A percentile compares a stretch with the other conserved stretches of the same genome.
Evolutionary conservation across 2,113 vertebrate genomes (phyloP).

Genomic region (Elephantulus edwardii): DNA sequence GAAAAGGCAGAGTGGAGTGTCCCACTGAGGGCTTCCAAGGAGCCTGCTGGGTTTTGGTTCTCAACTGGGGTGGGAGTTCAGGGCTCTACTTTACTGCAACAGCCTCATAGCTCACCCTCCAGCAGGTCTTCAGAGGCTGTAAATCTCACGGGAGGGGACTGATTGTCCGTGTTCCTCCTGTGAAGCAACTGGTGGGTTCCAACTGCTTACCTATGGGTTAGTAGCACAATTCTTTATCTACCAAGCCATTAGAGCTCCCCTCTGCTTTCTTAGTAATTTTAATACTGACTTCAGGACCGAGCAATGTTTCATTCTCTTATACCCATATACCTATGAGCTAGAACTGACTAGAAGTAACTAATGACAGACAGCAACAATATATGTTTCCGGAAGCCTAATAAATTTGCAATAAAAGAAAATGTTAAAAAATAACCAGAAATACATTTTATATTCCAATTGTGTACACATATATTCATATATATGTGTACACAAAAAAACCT

Average conservation of each 20-base stretch:
- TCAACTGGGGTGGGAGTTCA: not conserved
- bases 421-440: constrained; percentile 21
- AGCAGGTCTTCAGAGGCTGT: too few relatives aligned
- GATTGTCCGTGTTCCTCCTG: too few relatives aligned
- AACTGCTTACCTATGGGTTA: too few relatives aligned
- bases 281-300: not conserved
- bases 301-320: not conserved
- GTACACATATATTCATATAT: not conserved
- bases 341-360: not conserved
- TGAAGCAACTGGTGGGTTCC: too few relatives aligned
- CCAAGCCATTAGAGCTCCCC: too few relatives aligned
- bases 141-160: too few relatives aligned
- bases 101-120: too few relatives aligned
- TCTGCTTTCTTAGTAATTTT: constrained; percentile 18
- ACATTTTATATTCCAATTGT: not conserved
- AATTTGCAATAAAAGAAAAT: constrained; percentile 43
- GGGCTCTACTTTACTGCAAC: not conserved
- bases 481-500: not conserved
- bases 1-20: not conserved
- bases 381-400: not conserved
- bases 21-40: not conserved
- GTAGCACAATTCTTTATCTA: too few relatives aligned
- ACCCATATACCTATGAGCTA: not conserved
- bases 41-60: not conserved
- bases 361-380: not conserved